Percentiles rank a stretch among this genome's conserved stretches.
Conservation (phyloP, 2,888 invertebrate species). For the Teinopalpus imperialis region DNA sequence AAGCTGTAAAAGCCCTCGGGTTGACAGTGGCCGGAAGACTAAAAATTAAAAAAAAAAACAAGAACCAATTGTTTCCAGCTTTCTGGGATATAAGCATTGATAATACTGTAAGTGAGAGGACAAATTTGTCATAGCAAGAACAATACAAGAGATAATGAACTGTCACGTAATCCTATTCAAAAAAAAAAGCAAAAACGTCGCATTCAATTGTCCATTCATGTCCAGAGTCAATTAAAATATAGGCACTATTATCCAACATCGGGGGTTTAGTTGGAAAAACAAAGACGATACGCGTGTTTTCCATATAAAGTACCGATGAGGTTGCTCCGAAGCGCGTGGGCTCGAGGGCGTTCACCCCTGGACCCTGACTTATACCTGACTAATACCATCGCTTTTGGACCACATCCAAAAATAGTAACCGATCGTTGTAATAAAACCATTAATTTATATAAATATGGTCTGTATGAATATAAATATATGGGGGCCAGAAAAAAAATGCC, state of each 20-base stretch:
- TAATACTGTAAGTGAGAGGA: too few relatives aligned
- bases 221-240: conserved; percentile 6
- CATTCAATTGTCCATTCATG: too few relatives aligned
- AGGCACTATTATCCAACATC: not conserved
- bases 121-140: too few relatives aligned
- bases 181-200: too few relatives aligned
- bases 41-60: too few relatives aligned
- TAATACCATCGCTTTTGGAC: conserved; percentile 59
- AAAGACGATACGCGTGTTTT: conserved; percentile 9
- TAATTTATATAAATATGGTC: conserved; percentile 13
- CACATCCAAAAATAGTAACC: conserved; percentile 58
- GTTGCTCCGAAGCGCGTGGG: conserved; percentile 52
- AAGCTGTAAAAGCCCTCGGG: too few relatives aligned
- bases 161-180: too few relatives aligned
- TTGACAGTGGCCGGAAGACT: too few relatives aligned
- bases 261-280: conserved; percentile 8
- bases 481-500: too few relatives aligned
- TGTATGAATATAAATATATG: conserved; percentile 1
- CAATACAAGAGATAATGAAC: too few relatives aligned
- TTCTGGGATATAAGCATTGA: too few relatives aligned
- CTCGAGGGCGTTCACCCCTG: conserved; percentile 63
- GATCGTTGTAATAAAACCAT: conserved; percentile 14
- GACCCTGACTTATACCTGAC: conserved; percentile 56
- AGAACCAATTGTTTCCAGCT: too few relatives aligned
- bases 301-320: conserved; percentile 30